Base-by-base conservation (phyloP, 1,140 invertebrate genomes). In the Paraescarpia echinospica region DNA sequence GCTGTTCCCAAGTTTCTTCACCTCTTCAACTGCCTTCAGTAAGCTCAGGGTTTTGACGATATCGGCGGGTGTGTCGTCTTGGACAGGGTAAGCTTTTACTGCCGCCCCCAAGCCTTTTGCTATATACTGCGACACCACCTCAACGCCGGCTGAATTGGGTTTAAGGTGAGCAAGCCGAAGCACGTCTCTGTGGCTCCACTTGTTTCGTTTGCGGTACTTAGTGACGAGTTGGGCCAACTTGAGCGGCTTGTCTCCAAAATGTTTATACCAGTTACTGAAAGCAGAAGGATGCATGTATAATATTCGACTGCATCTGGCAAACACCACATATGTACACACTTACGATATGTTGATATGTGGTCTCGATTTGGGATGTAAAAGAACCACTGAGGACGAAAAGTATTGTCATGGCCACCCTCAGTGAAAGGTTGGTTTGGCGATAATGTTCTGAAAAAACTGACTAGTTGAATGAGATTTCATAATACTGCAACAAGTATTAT, bases 121-220 rank as follows among this genome's bases (percentile, higher is more conserved):
- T 34, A 94, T 89, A 92, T 94, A 96, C 90, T 95, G 95, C 8
- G 97, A 93, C 51, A 97, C 95, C 77, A 97, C 95, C 94, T 96
- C 96, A 77, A 95, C 96, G 35, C 95, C 97, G 97, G 93, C 59
- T 88, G 41, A 18, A 31, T 18, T 18, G 27, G 94, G 92, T 93
- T 96, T 96, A 6, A 96, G 92, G 96, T 97, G 97, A 33, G 97
- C 96, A 90, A 97, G 96, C 93, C 97, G 97, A 1, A 98, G 95
- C n/a, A 97, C 95, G 93, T 97, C 97, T 93, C 97, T 97, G 94
- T 98, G 97, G 1, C 97, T 97, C 95, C 97, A 97, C 1, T 97
- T 97, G 94, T 97, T 96, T 94, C 97, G 96, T 6, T 96, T 96
- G 93, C 96, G 96, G 34, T 96, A 97, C 95, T 96, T 96, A 0